Base-by-base conservation (phyloP, 1,140 invertebrate species). In the Delia radicum region DNA sequence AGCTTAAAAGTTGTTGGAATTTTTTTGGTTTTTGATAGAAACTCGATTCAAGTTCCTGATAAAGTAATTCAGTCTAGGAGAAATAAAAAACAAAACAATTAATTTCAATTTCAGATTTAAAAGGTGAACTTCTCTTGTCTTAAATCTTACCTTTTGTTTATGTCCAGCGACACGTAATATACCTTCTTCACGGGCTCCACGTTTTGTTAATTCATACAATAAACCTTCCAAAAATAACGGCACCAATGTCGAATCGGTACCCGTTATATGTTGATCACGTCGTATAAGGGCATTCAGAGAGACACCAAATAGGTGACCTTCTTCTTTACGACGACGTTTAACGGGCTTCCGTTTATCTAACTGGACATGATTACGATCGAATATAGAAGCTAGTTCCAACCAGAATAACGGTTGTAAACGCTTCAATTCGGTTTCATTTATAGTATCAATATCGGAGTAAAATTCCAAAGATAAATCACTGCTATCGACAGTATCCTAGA, bases 271-370 rank as follows among this genome's bases (percentile, higher is more conserved):
- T 88, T 92, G 91, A 87, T 97, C 95, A 74, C 94, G 91, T 80
- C 95, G 91, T 33, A 96, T 87, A 61, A 96, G 87, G 10, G 92
- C 92, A 77, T 94, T 92, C 61, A 97, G 85, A 2, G 94, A 93
- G 33, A 95, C 93, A 55, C 94, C 94, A 88, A 97, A 97, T 31
- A 97, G 90, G 81, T 91, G 92, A 48, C 92, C 92, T 86, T 93
- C 93, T 86, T 90, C 93, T 90, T 91, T 93, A 80, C 91, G 87
- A 82, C 92, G 91, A 81, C 93, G 91, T 83, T 94, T 95, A 75
- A 93, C 92, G 4, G 92, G 90, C 87, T 95, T 95, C 79, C 92
- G 88, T 86, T 92, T 93, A 62, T 92, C 90, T 78, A 94, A 90
- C n/a, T 91, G 89, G 75, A 95, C 89, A 78, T 92, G 91, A 82